Base-by-base conservation (phyloP, 2,888 invertebrate genomes). In the Slavum lentiscoides region DNA sequence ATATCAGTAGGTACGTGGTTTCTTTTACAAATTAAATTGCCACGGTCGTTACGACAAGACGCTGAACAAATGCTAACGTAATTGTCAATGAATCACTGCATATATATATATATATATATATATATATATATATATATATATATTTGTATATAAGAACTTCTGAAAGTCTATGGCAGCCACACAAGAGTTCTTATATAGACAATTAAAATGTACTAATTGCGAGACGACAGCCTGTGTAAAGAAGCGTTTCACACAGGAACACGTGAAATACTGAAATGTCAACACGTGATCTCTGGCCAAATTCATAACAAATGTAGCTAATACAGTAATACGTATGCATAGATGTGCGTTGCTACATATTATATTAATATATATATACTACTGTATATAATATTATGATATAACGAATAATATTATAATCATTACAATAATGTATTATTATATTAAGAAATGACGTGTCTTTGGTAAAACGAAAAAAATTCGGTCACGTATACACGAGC, bases 21-120 rank as follows among this genome's bases (percentile, higher is more conserved):
- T 43, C 0, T n/a, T 73, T 73, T 73, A 61, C 43, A 43, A 39
- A 72, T 72, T 72, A 4, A 11, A 43, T 59, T 17, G 11, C 39
- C 58, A n/a, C 15, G 1, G 59, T 23, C 59, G 11, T 23, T 43
- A n/a, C n/a, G 39, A 2, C 37, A 4, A 37, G 4, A 59, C 43
- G 39, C 21, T 39, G 1, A 17, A 58, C 6, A 70, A 61, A 61
- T 19, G 17, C 23, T 19, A 59, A 72, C 72, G 21, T 17, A 72
- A 43, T 21, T 49, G 7, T 17, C 21, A 72, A 59, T 21, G 59
- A 59, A 21, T 72, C 15, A 55, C 9, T 23, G 17, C 6, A 23
- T 11, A 39, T 39, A 39, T 6, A 39, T 39, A 53, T 11, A n/a
- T n/a, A n/a, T n/a, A n/a, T n/a, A n/a, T n/a, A n/a, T n/a, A n/a